These are phyloP conservation scores for Corythornis cristatus DNA, from an alignment of 2,113 vertebrate species.

Conservation along the genomic window DNA sequence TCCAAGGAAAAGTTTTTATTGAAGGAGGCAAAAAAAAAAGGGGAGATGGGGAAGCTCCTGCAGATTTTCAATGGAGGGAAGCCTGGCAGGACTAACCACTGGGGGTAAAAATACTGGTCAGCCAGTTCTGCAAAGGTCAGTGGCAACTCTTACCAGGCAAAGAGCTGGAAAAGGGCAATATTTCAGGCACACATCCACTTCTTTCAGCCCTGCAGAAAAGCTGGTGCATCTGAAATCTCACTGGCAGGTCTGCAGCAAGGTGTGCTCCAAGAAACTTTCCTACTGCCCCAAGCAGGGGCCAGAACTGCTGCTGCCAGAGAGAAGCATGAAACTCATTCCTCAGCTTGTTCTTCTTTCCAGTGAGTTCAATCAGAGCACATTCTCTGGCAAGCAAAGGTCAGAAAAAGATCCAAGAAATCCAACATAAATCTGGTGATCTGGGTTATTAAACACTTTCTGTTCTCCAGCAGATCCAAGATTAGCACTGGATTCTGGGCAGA, in stretches of 20 bases:
- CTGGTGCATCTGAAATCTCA: not conserved
- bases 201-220: not conserved
- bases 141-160: not conserved
- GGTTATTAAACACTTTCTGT: not conserved
- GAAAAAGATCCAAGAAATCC: constrained; percentile 43
- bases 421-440: constrained; percentile 28
- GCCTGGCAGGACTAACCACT: not conserved
- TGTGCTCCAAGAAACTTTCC: too few relatives aligned
- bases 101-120: not conserved
- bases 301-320: not conserved
- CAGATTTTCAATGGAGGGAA: not conserved
- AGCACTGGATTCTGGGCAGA: constrained; percentile 9
- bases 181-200: not conserved
- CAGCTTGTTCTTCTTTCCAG: constrained; percentile 14
- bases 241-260: not conserved
- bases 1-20: not conserved
- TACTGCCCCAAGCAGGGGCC: not conserved
- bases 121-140: not conserved
- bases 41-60: not conserved
- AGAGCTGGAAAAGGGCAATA: not conserved
- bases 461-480: constrained; percentile 27
- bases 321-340: not conserved
- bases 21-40: not conserved
- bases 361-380: constrained; percentile 22
- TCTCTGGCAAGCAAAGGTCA: constrained; percentile 20